A percentile compares a stretch with the other conserved stretches of the same genome.
phyloP scores from a whole-genome alignment of 2,797 vertebrate species.

The Oreochromis mossambicus region DNA sequence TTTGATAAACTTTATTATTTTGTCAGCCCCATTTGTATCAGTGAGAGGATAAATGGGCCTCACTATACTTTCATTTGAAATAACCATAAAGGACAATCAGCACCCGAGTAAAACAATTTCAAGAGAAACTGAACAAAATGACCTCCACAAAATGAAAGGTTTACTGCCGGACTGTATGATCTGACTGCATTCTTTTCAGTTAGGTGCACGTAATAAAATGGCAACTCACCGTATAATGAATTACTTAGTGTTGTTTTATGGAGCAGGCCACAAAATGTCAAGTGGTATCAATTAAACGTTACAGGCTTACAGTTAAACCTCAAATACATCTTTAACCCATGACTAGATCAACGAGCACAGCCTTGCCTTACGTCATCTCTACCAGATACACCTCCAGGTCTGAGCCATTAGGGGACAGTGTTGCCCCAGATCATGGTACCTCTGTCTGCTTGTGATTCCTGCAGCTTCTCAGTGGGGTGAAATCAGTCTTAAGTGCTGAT shows the following conservation, averaged over 20 bases:
- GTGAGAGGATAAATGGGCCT: background rate
- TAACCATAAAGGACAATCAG: background rate
- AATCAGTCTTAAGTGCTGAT: constrained; percentile 53
- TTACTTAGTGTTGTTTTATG: background rate
- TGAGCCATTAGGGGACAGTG: constrained; percentile 76
- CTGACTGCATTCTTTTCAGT: background rate
- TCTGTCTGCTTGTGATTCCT: background rate
- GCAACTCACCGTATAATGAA: background rate
- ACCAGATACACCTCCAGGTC: background rate
- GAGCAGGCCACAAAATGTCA: background rate
- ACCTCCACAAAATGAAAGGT: background rate
- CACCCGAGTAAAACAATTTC: background rate
- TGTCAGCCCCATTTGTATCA: background rate
- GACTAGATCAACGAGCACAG: background rate
- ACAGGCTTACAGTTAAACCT: background rate
- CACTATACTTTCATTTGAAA: background rate
- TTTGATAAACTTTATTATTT: background rate
- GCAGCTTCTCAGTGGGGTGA: constrained; percentile 25
- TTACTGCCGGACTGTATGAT: background rate
- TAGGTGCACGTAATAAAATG: background rate
- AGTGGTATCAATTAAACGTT: background rate
- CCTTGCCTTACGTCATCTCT: constrained; percentile 61
- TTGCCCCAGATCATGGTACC: constrained; percentile 58
- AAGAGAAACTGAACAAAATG: background rate
- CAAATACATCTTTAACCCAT: background rate